Evolutionary conservation across 2,113 vertebrate species (phyloP), one percentile per base, ranked within the genome.

Genomic region (Myrmecophaga tridactyla): DNA sequence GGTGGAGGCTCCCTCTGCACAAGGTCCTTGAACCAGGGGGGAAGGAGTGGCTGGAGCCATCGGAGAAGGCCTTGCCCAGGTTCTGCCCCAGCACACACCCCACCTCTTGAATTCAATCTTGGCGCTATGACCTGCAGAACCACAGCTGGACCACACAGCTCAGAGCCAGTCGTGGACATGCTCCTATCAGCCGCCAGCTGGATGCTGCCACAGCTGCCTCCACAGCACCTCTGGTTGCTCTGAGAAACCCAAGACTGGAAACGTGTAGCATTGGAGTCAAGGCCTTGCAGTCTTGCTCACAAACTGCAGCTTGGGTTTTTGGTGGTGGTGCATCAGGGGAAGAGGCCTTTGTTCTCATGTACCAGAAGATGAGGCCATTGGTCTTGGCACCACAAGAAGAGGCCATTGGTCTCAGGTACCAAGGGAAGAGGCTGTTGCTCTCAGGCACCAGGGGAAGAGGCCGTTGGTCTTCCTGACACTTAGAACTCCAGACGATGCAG

Each of bases 1-100:
- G n/a, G n/a, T n/a, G n/a, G n/a, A n/a, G n/a, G n/a, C 97, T 99
- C 99, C 0, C 99, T 99, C 98, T 99, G 99, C 96, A 99, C 99
- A 0, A 99, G 99, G 56, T 99, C 99, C 95, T 99, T 99, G 90
- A n/a, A n/a, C n/a, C n/a, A n/a, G n/a, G n/a, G n/a, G n/a, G n/a
- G 89, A 99, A 99, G 86, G 99, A 99, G 97, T 99, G 99, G 98
- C 99, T 99, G 92, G 99, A 99, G 53, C 99, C 99, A 23, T 99
- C 99, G 0, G 99, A 99, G 98, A 99, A 99, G 96, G 99, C 99
- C 98, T 99, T 99, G 97, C 98, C 99, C 94, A 99, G 98, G 98
- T 99, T 99, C 98, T 99, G 99, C 82, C 99, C 99, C 78, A 99
- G 98, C 34, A 99, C 1, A 99, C 99, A 0, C 99, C 99, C 77